These are phyloP conservation scores for Calyptomena viridis DNA, from an alignment of 2,113 vertebrate genomes.

Conservation along the genomic window DNA sequence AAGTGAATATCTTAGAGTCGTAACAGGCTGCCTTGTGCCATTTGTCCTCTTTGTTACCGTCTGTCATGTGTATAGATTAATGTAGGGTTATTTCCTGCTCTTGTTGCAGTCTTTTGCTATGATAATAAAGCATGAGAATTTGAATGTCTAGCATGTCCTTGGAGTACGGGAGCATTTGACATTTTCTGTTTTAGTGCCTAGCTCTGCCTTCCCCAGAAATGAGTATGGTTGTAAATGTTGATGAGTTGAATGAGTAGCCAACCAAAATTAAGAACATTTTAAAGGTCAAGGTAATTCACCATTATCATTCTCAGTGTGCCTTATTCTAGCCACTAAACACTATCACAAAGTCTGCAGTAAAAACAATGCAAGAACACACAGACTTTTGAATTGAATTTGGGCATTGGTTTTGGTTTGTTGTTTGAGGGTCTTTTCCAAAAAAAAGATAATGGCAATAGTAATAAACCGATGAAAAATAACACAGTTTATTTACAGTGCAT, in stretches of 20 bases:
- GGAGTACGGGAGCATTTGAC: conserved; percentile 31
- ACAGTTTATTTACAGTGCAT: not conserved
- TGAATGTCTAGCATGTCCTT: conserved; percentile 43
- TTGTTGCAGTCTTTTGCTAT: conserved; percentile 23
- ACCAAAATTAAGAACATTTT: conserved; percentile 44
- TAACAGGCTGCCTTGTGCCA: not conserved
- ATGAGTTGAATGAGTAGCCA: conserved; percentile 15
- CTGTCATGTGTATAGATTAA: not conserved
- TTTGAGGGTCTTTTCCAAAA: not conserved
- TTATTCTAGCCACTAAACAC: not conserved
- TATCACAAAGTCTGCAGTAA: not conserved
- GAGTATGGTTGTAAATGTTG: conserved; percentile 25
- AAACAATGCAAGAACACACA: not conserved
- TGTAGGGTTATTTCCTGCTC: conserved; percentile 28
- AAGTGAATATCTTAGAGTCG: not conserved
- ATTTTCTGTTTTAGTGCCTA: conserved; percentile 55
- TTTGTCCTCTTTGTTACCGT: not conserved
- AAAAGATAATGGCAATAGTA: not conserved
- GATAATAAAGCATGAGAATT: conserved; percentile 56
- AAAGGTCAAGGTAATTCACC: conserved; percentile 57
- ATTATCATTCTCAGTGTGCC: not conserved
- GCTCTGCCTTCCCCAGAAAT: conserved; percentile 16
- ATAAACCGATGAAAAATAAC: conserved; percentile 17
- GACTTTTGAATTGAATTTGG: not conserved
- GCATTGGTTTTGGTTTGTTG: fast-evolving